Conservation (phyloP, 1,140 invertebrate genomes). For the Adelges cooleyi region DNA sequence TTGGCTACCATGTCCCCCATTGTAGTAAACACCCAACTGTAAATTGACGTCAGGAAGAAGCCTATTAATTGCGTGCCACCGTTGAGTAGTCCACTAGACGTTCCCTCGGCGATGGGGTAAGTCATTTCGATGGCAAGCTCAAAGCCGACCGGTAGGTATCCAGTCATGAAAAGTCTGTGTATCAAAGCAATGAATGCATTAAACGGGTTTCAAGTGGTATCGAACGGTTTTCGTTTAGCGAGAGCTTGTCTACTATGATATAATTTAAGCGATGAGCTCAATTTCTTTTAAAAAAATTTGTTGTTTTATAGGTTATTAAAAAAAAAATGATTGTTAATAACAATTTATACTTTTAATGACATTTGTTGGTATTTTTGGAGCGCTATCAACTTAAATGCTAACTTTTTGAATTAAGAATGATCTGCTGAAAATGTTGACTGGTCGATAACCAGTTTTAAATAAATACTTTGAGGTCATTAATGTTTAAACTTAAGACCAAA, state of each 20-base stretch:
- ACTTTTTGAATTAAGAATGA: no score
- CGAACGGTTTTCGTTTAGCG: not conserved
- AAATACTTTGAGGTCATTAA: no score
- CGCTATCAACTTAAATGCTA: no score
- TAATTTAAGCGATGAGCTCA: not conserved
- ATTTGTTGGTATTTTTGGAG: no score
- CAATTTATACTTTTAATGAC: no score
- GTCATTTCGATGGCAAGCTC: constrained; percentile 93
- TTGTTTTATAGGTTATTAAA: not conserved
- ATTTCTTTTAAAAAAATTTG: not conserved
- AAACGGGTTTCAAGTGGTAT: not conserved
- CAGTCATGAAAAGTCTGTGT: constrained; percentile 87
- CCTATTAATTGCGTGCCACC: constrained; percentile 61
- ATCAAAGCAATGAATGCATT: not conserved
- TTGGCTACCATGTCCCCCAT: constrained; percentile 57
- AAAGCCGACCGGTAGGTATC: constrained; percentile 86
- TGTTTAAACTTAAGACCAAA: no score
- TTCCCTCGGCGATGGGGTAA: constrained; percentile 85
- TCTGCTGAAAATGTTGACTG: no score
- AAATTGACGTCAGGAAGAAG: constrained; percentile 60
- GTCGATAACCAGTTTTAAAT: no score
- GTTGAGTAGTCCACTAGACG: constrained; percentile 72
- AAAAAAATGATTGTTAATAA: not conserved
- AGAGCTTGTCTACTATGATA: not conserved
- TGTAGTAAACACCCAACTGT: constrained; percentile 45